Percentiles rank a stretch among this genome's conserved stretches.
These are phyloP conservation scores for Poecilia gillii DNA, from an alignment of 2,797 vertebrate species.

Conservation along the genomic window DNA sequence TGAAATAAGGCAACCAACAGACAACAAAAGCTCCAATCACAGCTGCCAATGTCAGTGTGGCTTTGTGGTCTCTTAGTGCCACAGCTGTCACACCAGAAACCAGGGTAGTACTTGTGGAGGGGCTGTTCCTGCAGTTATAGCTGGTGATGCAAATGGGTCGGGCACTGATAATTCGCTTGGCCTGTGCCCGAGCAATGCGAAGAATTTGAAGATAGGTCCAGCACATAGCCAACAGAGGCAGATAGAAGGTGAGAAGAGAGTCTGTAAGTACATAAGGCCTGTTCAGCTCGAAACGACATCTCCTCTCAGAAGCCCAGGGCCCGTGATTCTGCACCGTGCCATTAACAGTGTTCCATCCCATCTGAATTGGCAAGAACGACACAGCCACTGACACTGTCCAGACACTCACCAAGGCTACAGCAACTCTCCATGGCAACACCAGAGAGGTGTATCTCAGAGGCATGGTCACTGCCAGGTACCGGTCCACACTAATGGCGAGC, in stretches of 20 bases:
- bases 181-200: constrained; percentile 90
- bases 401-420: constrained; percentile 83
- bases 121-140: constrained; percentile 53
- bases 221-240: constrained; percentile 92
- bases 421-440: constrained; percentile 84
- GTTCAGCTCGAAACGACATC: constrained; percentile 88
- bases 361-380: constrained; percentile 93
- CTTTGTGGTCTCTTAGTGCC: constrained; percentile 91
- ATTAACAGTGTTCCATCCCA: constrained; percentile 92
- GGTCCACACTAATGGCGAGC: constrained; percentile 94
- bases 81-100: constrained; percentile 71
- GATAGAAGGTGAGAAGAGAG: constrained; percentile 90
- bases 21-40: constrained; percentile 91
- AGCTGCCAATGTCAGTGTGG: constrained; percentile 89
- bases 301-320: constrained; percentile 43
- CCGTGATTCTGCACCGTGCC: constrained; percentile 77
- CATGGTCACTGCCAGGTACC: constrained; percentile 90
- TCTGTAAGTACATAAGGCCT: constrained; percentile 86
- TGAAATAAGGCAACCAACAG: constrained; percentile 97
- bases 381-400: constrained; percentile 91
- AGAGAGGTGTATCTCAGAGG: constrained; percentile 88
- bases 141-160: constrained; percentile 65
- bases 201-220: constrained; percentile 91
- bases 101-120: constrained; percentile 41
- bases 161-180: constrained; percentile 85